Percentiles rank a stretch among this genome's conserved stretches.
These are phyloP conservation scores for Synanthedon formicaeformis DNA, from an alignment of 2,888 invertebrate species.

Conservation along the genomic window DNA sequence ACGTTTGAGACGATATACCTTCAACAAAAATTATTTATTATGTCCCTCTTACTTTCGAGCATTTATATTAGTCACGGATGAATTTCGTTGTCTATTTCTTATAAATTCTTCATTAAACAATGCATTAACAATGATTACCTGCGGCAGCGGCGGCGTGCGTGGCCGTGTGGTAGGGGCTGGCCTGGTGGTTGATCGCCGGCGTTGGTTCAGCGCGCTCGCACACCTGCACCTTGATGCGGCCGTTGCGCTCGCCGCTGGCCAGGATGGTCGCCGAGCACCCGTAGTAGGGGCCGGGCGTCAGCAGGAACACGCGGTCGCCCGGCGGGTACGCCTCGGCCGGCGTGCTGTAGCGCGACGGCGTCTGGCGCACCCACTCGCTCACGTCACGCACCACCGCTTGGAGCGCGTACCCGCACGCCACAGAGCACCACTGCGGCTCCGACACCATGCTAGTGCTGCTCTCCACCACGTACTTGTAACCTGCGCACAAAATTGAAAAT, in stretches of 20 bases:
- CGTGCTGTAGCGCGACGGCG: conserved; percentile 26
- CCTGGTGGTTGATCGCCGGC: conserved; percentile 29
- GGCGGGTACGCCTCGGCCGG: conserved; percentile 73
- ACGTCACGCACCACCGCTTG: conserved; percentile 70
- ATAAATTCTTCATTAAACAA: too few relatives aligned
- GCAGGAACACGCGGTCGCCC: conserved; percentile 76
- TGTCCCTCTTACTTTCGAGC: too few relatives aligned
- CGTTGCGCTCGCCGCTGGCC: conserved; percentile 51
- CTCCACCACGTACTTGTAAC: conserved; percentile 51
- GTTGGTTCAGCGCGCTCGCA: conserved; percentile 63
- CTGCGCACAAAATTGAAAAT: conserved; percentile 14
- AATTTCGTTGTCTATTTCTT: too few relatives aligned
- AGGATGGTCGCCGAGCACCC: conserved; percentile 75
- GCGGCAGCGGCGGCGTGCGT: conserved; percentile 71
- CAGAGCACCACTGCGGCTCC: conserved; percentile 79
- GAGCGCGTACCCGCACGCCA: conserved; percentile 74
- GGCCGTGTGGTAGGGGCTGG: conserved; percentile 63
- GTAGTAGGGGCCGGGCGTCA: conserved; percentile 83
- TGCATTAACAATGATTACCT: conserved; percentile 27
- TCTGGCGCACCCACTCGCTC: conserved; percentile 20
- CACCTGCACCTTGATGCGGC: conserved; percentile 72
- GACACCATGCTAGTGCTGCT: conserved; percentile 73
- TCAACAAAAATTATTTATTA: conserved; percentile 11
- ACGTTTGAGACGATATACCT: conserved; percentile 76
- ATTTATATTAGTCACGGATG: too few relatives aligned